phyloP scores from a whole-genome alignment of 2,797 vertebrate genomes.

The Acipenser transmontanus region DNA sequence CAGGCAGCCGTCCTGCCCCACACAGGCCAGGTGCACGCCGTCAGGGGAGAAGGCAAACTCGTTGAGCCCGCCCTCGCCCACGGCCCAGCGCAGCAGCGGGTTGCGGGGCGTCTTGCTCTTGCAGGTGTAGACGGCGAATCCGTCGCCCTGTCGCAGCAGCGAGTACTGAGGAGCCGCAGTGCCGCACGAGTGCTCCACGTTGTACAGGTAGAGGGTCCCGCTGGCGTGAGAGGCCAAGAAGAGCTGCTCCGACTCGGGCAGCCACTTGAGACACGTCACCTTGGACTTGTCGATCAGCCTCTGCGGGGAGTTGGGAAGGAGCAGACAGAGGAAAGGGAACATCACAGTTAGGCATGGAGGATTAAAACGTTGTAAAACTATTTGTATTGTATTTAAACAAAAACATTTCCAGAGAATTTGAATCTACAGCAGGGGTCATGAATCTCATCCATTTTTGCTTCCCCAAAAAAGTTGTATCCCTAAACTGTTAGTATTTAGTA shows the following conservation, averaged over 20 bases:
- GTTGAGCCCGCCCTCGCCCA: slow-evolving; percentile 80
- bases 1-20: slow-evolving; percentile 82
- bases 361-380: too few species aligned
- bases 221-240: slow-evolving; percentile 85
- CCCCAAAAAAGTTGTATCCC: too few species aligned
- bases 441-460: too few species aligned
- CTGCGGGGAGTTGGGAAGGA: slow-evolving; percentile 38
- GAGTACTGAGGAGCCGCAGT: slow-evolving; percentile 70
- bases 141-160: slow-evolving; percentile 76
- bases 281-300: slow-evolving; percentile 86
- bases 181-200: slow-evolving; percentile 73
- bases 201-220: slow-evolving; percentile 87
- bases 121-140: slow-evolving; percentile 80
- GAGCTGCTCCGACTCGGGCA: slow-evolving; percentile 78
- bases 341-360: too few species aligned
- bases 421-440: too few species aligned
- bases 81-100: slow-evolving; percentile 83
- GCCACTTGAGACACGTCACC: slow-evolving; percentile 83
- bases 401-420: too few species aligned
- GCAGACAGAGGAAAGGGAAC: background rate
- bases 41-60: slow-evolving; percentile 87
- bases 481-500: too few species aligned
- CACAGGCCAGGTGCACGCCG: slow-evolving; percentile 78
- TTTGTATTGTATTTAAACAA: too few species aligned
- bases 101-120: slow-evolving; percentile 81